phyloP scores from a whole-genome alignment of 2,888 invertebrate genomes.

The Biston stratarius region DNA sequence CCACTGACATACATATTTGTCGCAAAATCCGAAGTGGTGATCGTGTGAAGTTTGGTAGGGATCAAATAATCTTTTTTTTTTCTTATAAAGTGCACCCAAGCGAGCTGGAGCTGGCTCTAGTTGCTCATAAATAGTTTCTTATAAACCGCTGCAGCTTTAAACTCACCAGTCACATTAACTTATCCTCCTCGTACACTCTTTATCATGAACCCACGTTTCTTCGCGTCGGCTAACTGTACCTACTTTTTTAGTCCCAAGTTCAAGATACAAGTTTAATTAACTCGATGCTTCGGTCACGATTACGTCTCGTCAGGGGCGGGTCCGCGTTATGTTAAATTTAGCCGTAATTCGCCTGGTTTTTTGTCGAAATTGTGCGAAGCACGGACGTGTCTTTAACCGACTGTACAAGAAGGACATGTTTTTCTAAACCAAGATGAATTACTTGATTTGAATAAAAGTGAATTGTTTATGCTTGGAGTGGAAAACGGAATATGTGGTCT shows the following conservation, averaged over 20 bases:
- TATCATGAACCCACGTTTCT: slow-evolving; percentile 26
- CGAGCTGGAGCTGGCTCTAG: no score
- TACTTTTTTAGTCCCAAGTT: slow-evolving; percentile 35
- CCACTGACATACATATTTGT: no score
- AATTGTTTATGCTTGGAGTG: no score
- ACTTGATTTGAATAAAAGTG: no score
- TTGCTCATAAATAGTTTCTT: no score
- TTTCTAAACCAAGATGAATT: no score
- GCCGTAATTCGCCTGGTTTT: slow-evolving; percentile 73
- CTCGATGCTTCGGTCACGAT: slow-evolving; percentile 59
- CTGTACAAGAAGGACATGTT: no score
- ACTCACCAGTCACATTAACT: not conserved
- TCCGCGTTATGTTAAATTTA: slow-evolving; percentile 70
- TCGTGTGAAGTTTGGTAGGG: no score
- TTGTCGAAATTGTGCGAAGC: slow-evolving; percentile 53
- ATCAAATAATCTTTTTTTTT: no score
- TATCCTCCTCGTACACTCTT: slow-evolving; percentile 10
- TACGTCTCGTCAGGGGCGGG: slow-evolving; percentile 66
- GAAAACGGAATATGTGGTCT: no score
- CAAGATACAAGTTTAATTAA: slow-evolving; percentile 45
- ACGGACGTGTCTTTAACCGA: not conserved
- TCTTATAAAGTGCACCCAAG: no score
- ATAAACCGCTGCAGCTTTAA: not conserved
- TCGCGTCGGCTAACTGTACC: slow-evolving; percentile 39
- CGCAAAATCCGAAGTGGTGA: no score